Evolutionary conservation across 1,140 invertebrate genomes (phyloP).

Genomic region (Rhysida immarginata): DNA sequence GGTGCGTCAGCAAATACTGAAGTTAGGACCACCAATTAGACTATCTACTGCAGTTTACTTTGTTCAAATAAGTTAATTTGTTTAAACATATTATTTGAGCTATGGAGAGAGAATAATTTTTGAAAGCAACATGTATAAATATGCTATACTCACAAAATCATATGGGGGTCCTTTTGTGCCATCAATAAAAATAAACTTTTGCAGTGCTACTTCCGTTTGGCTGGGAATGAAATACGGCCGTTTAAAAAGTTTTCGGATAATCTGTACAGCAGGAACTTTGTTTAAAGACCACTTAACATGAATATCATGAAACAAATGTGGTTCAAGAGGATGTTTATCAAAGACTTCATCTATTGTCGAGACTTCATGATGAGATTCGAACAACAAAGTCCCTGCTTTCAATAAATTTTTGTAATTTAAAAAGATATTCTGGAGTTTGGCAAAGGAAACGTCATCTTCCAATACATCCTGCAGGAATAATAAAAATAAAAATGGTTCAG

Average conservation of each 20-base stretch:
- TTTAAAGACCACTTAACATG: conserved; percentile 43
- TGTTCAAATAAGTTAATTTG: too few relatives aligned
- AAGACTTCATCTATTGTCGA: conserved; percentile 6
- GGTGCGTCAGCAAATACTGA: too few relatives aligned
- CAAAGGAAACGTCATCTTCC: conserved; percentile 6
- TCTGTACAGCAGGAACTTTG: conserved; percentile 43
- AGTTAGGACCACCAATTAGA: too few relatives aligned
- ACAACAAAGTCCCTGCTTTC: conserved; percentile 12
- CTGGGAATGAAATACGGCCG: conserved; percentile 38
- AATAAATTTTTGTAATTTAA: neutral
- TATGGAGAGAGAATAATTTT: too few relatives aligned
- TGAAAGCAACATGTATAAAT: too few relatives aligned
- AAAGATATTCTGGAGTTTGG: conserved; percentile 1
- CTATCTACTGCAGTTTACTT: too few relatives aligned
- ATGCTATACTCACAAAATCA: conserved; percentile 35
- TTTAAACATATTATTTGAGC: too few relatives aligned
- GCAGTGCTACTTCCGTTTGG: conserved; percentile 46
- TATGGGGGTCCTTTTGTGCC: conserved; percentile 41
- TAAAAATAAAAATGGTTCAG: neutral
- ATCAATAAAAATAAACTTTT: conserved; percentile 54
- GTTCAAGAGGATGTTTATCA: too few relatives aligned
- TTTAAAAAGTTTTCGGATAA: conserved; percentile 43
- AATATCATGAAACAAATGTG: neutral
- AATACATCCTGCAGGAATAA: conserved; percentile 10
- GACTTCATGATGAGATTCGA: conserved; percentile 8